Evolutionary conservation across 2,797 vertebrate species (phyloP), one percentile per base, ranked within the genome.

Genomic region (Takifugu ocellatus): DNA sequence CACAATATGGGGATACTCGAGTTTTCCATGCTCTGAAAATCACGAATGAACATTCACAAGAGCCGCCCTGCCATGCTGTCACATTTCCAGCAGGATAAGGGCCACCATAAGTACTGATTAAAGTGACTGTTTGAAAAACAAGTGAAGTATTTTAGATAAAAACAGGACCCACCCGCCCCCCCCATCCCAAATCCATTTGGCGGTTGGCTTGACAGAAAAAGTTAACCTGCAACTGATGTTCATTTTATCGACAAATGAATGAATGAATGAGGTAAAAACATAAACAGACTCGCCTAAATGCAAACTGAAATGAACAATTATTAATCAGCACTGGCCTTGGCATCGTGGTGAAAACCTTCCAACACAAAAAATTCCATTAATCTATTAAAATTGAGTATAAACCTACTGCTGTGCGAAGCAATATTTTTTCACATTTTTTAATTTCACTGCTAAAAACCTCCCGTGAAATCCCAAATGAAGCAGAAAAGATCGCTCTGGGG

Each of bases 1-100:
- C 51, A 91, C 88, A 91, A 90, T 85, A 82, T 78, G 67, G 75
- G 70, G 79, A 87, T 75, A 87, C 90, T 91, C 84, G 77, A 90
- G 84, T 75, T 61, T 69, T 77, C 80, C 83, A 79, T 78, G 84
- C 82, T 81, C 81, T 79, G 81, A 87, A 83, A 85, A 80, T 73
- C 80, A 66, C 86, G 86, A 89, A 90, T 87, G 80, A 74, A 84
- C 77, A 63, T 84, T 84, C 66, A 86, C 86, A 83, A 89, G 84
- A 89, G 85, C 87, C 84, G 78, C 78, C 70, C 72, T 76, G 64
- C 74, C 78, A 70, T 50, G 74, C 81, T 68, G 76, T 79, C 70
- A 75, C 73, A 36, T 77, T 57, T 80, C 54, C 80, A 78, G 72
- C 66, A 55, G 79, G 73, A 67, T 74, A 73, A 81, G 77, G 79